phyloP scores from a whole-genome alignment of 1,140 invertebrate genomes.

The Eumeta japonica region DNA sequence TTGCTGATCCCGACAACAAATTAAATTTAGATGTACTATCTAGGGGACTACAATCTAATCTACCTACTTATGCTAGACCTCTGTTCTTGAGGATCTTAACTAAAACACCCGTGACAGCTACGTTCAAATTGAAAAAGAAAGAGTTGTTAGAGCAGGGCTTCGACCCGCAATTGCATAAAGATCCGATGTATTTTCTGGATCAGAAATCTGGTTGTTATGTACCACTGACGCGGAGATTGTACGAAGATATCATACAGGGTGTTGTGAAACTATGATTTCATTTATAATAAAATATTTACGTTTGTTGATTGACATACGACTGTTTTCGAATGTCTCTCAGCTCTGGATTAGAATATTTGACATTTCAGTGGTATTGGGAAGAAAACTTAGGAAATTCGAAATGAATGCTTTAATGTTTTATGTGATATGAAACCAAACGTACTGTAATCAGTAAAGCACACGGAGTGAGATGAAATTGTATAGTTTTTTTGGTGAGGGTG shows the following conservation, averaged over 20 bases:
- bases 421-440: too few relatives aligned
- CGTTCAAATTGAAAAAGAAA: conserved; percentile 88
- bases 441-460: too few relatives aligned
- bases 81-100: conserved; percentile 83
- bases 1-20: conserved; percentile 72
- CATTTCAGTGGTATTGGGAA: too few relatives aligned
- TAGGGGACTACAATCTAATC: conserved; percentile 62
- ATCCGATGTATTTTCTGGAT: conserved; percentile 75
- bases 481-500: too few relatives aligned
- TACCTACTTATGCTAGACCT: conserved; percentile 85
- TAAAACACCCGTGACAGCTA: conserved; percentile 81
- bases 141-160: conserved; percentile 80
- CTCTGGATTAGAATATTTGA: too few relatives aligned
- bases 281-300: too few relatives aligned
- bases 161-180: conserved; percentile 63
- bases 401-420: too few relatives aligned
- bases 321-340: too few relatives aligned
- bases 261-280: conserved; percentile 22
- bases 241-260: conserved; percentile 64
- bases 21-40: conserved; percentile 68
- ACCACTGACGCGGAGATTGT: conserved; percentile 66
- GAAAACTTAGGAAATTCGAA: too few relatives aligned
- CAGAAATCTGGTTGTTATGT: conserved; percentile 63
- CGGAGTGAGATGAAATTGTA: too few relatives aligned
- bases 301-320: too few relatives aligned